A percentile compares a stretch with the other conserved stretches of the same genome.
phyloP scores from a whole-genome alignment of 1,140 invertebrate species.

The Gonatopus flavifemur region DNA sequence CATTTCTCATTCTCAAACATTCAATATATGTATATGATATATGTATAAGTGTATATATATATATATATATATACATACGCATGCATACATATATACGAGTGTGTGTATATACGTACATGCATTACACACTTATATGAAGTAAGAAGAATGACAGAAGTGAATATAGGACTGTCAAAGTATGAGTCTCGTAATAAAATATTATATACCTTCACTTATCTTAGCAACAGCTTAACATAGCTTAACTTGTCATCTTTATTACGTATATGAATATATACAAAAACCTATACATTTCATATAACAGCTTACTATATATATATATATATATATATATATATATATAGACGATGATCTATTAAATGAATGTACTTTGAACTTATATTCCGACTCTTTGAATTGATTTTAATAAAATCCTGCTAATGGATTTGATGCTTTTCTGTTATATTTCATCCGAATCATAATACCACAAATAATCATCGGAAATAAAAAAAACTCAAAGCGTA shows the following conservation, averaged over 20 bases:
- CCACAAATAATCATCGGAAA: no score
- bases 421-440: no score
- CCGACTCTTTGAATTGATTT: conserved; percentile 42
- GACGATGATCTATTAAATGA: conserved; percentile 30
- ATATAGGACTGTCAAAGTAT: conserved; percentile 31
- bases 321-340: conserved; percentile 37
- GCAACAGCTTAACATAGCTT: conserved; percentile 38
- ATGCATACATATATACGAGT: no score
- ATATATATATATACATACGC: neutral
- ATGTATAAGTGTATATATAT: conserved; percentile 15
- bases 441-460: no score
- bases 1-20: conserved; percentile 28
- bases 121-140: no score
- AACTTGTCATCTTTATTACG: conserved; percentile 45
- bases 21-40: conserved; percentile 33
- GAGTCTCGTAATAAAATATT: conserved; percentile 24
- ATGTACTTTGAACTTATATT: conserved; percentile 40
- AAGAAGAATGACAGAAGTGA: conserved; percentile 18
- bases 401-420: conserved; percentile 48
- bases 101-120: no score
- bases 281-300: conserved; percentile 44
- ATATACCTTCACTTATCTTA: conserved; percentile 24
- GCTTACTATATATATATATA: conserved; percentile 42
- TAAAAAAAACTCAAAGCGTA: no score
- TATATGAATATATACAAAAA: no score